Conservation (phyloP, 2,888 invertebrate genomes). For the Xestia rhomboidea region DNA sequence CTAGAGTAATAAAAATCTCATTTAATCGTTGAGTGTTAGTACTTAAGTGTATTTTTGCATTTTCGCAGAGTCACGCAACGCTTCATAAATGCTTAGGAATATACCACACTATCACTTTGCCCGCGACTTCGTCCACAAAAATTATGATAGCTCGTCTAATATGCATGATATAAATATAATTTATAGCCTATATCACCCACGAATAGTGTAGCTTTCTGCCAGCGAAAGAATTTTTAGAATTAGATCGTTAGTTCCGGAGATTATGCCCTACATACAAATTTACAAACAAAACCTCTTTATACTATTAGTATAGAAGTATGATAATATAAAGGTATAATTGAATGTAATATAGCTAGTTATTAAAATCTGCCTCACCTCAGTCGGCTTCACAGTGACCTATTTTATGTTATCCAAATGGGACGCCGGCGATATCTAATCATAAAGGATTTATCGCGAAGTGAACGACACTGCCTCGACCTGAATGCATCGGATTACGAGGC, state of each 20-base stretch:
- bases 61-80: not conserved
- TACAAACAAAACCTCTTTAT: too few relatives aligned
- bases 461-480: not conserved
- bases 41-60: conserved; percentile 3
- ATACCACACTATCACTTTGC: not conserved
- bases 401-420: not conserved
- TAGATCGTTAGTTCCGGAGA: too few relatives aligned
- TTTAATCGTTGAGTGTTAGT: conserved; percentile 1
- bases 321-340: not conserved
- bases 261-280: too few relatives aligned
- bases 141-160: too few relatives aligned
- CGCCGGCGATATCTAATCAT: conserved; percentile 3
- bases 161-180: too few relatives aligned
- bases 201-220: too few relatives aligned
- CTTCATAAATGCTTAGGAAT: conserved; percentile 1
- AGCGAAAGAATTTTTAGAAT: too few relatives aligned
- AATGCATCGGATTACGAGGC: conserved; percentile 12
- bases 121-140: too few relatives aligned
- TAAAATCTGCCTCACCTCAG: not conserved
- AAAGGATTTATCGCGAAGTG: conserved; percentile 3
- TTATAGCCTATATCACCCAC: too few relatives aligned
- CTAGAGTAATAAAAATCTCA: conserved; percentile 32
- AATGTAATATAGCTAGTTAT: not conserved
- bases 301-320: too few relatives aligned
- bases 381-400: not conserved